Base-by-base conservation (phyloP, 2,888 invertebrate genomes). In the Agapetus fuscipes region DNA sequence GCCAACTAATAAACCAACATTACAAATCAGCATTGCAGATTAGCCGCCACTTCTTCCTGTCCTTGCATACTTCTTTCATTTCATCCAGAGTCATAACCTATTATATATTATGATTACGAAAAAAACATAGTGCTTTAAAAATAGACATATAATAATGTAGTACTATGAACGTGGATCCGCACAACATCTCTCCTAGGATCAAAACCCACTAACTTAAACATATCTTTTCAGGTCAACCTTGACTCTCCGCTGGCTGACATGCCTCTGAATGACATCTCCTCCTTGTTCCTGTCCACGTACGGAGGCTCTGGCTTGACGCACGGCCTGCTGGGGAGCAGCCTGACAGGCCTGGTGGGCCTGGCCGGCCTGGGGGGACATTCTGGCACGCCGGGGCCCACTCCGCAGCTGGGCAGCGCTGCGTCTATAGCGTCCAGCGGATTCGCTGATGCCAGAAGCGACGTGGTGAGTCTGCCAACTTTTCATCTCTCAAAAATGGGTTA, bases 191-290 rank as follows among this genome's bases (percentile, higher is more conserved):
- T n/a, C n/a, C n/a, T n/a, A n/a, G n/a, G n/a, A n/a, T n/a, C n/a
- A n/a, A n/a, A n/a, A n/a, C n/a, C n/a, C n/a, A n/a, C n/a, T n/a
- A n/a, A n/a, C n/a, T n/a, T n/a, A n/a, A n/a, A n/a, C n/a, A n/a
- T n/a, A n/a, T 30, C 13, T 17, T 42, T 42, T 33, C 56, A 66
- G 63, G 60, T 64, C 57, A 63, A 56, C 52, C 61, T 63, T 56
- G 64, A 65, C 51, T 53, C 59, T 52, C 53, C 59, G 49, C 53
- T 59, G 51, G 36, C 33, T n/a, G 76, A 80, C 55, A 71, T 74
- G 39, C 80, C 82, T 30, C 61, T 83, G 49, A 77, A 78, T 49
- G 86, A 87, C 57, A 72, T 87, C 46, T 78, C 82, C 17, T 80
- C 83, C 39, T 61, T 90, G 34, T 82, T 83, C 55, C 68, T 80